Base-by-base conservation (phyloP, 2,888 invertebrate genomes). In the Sphaerophoria taeniata region DNA sequence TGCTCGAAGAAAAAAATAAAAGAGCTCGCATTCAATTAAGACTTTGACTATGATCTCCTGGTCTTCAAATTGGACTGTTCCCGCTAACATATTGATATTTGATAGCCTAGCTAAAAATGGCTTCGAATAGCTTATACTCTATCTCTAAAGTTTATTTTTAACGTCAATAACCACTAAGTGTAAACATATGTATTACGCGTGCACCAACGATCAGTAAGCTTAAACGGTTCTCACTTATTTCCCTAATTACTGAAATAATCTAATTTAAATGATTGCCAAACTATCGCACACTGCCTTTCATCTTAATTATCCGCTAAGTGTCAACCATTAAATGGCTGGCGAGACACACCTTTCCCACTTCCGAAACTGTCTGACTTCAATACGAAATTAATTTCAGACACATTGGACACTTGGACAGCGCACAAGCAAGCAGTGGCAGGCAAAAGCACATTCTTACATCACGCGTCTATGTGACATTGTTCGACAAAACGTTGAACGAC, bases 271-370 rank as follows among this genome's bases (percentile, higher is more conserved):
- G 76, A 72, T 72, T 53, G 51, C 70, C 79, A 79, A 43, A 45
- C 47, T 70, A 74, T 75, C 60, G 71, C 39, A 51, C 58, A 39
- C 70, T 63, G 69, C 65, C 67, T 58, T 80, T 81, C 81, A 77
- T 85, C 76, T 81, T 63, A 81, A 85, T 73, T 81, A 85, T 81
- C 80, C 81, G 76, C 72, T 81, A 76, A 81, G 76, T 47, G 70
- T 5, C 39, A 12, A 51, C 56, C 79, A 71, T 67, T 75, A 72
- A 79, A 67, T 24, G 24, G 43, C 74, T 55, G 79, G 67, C 80
- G 60, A 55, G 80, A 69, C 84, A 84, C 75, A 84, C 84, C 84
- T 79, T 51, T 69, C 60, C 36, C 45, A 79, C 79, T 79, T 60
- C 70, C 16, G 47, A 80, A 3, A 36, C 58, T 7, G 14, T n/a